These are phyloP conservation scores for Idaea biselata DNA, from an alignment of 2,888 invertebrate genomes.

Conservation along the genomic window DNA sequence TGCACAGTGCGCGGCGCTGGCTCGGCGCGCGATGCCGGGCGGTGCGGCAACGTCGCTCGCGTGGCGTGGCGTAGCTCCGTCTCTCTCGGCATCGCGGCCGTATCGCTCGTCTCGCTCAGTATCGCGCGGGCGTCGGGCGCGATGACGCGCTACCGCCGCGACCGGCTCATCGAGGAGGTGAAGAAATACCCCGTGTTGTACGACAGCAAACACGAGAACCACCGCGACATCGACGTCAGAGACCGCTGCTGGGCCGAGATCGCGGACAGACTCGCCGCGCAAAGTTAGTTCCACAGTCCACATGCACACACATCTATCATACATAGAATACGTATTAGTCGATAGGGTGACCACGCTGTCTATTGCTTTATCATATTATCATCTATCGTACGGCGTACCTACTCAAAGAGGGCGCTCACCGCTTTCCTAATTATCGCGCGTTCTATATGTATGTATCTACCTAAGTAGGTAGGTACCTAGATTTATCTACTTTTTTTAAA, in stretches of 20 bases:
- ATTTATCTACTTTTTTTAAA: no score
- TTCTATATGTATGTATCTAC: no score
- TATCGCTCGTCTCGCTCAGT: conserved; percentile 1
- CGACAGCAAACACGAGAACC: conserved; percentile 68
- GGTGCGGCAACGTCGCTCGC: no score
- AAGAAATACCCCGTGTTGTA: conserved; percentile 68
- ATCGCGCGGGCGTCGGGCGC: conserved; percentile 16
- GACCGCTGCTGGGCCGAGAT: conserved; percentile 74
- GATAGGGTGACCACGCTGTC: neutral
- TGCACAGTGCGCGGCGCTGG: no score
- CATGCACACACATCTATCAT: conserved; percentile 4
- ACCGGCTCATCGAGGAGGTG: conserved; percentile 68
- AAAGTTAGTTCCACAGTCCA: conserved; percentile 53
- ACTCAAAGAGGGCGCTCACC: no score
- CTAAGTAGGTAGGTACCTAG: no score
- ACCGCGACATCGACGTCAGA: conserved; percentile 65
- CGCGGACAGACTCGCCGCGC: conserved; percentile 61
- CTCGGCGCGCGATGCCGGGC: no score
- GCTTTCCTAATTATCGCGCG: no score
- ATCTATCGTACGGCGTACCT: no score
- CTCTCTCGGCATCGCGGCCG: no score
- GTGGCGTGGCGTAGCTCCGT: no score
- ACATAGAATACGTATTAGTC: neutral
- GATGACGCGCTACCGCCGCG: conserved; percentile 52
- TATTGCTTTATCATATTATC: no score